These are phyloP conservation scores for Noctuana brunneofusca DNA, from an alignment of 2,888 invertebrate genomes.

Conservation along the genomic window DNA sequence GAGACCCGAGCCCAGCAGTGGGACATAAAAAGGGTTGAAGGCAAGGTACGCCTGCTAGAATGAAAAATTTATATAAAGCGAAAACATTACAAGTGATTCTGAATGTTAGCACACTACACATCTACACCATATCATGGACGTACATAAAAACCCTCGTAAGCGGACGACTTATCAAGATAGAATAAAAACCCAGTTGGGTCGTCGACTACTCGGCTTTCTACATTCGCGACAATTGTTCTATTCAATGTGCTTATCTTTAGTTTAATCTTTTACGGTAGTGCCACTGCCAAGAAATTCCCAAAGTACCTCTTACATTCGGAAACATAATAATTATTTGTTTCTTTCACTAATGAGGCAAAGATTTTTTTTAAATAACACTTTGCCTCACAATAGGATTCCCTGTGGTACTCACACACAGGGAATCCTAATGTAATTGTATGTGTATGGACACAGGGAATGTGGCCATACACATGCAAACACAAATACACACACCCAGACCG, in stretches of 20 bases:
- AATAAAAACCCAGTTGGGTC: constrained; percentile 20
- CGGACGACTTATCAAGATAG: constrained; percentile 26
- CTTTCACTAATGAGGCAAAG: constrained; percentile 9
- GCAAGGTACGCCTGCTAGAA: too few species aligned
- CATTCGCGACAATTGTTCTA: constrained; percentile 19
- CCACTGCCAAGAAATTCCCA: constrained; percentile 18
- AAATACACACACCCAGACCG: too few species aligned
- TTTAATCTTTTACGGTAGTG: constrained; percentile 9
- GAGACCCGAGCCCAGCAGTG: too few species aligned
- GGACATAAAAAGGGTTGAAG: too few species aligned
- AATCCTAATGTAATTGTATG: too few species aligned
- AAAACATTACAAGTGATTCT: neutral
- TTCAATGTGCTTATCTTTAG: constrained; percentile 19
- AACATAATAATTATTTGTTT: neutral
- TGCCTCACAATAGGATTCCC: too few species aligned
- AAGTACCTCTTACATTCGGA: neutral
- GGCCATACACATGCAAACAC: too few species aligned
- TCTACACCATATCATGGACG: constrained; percentile 12
- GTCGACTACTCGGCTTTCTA: constrained; percentile 9
- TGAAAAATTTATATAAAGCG: too few species aligned
- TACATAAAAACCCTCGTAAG: constrained; percentile 28
- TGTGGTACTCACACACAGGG: too few species aligned
- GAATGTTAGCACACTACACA: constrained; percentile 10
- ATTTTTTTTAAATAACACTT: too few species aligned
- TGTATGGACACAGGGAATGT: too few species aligned